Base-by-base conservation (phyloP, 2,888 invertebrate genomes). In the Aporophyla lueneburgensis region DNA sequence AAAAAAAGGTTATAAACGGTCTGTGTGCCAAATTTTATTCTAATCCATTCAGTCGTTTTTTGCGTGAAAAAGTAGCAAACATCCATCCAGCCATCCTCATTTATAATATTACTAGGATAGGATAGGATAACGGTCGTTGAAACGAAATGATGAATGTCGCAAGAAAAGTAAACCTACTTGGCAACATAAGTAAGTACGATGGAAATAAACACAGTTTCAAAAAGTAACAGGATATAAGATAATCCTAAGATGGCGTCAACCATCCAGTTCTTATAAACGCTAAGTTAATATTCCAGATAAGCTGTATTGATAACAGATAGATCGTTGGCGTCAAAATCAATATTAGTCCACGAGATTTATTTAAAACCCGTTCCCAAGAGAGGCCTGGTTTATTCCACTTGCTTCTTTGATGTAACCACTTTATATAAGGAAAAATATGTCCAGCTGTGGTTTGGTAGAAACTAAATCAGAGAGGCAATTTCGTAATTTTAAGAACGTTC, bases 331-430 rank as follows among this genome's bases (percentile, higher is more conserved):
- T 88, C 79, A 87, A 82, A 82, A 79, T 82, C 84, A 89, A 89
- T 89, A 89, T 89, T 89, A 74, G 79, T 70, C 71, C 74, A 68
- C 59, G 74, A 88, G 88, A 88, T 87, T 88, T 88, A 88, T 88
- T 88, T 81, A 86, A 88, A 87, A 88, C 88, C 83, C 88, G 87
- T 88, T 88, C 88, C 80, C 87, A 86, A 81, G 87, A 84, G 85
- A 72, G 78, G 65, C 54, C 10, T 1, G 78, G 76, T 84, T 74
- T 86, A 51, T 75, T 88, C 88, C 78, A 0, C 49, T 81, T 87
- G 62, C n/a, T 0, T 56, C 86, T 51, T 12, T 2, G 1, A 0
- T 24, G 21, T 59, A 4, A 21, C 5, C n/a, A 1, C 70, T 76
- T 14, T 40, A 0, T n/a, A n/a, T 58, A 24, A 24, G 33, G 19